Conservation (phyloP, 2,797 vertebrate species). For the Thaleichthys pacificus region DNA sequence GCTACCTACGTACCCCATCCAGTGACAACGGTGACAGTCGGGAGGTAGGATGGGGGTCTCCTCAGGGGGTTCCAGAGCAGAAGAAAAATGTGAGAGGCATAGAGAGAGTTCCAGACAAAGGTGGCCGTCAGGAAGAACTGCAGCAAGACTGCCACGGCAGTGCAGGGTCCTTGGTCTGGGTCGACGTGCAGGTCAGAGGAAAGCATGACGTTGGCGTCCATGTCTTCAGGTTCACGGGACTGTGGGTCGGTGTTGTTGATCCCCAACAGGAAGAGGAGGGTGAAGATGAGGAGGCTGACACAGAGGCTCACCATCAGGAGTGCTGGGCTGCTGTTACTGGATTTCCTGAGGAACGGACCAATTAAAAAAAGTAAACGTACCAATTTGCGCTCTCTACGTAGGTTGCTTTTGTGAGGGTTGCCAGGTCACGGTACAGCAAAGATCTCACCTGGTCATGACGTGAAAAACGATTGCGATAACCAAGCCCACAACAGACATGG, state of each 20-base stretch:
- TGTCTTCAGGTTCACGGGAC: accelerated
- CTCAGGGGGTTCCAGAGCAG: slow-evolving; percentile 51
- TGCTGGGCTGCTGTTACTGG: slow-evolving; percentile 44
- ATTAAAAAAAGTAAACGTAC: neutral
- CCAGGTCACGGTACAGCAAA: neutral
- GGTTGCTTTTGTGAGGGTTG: neutral
- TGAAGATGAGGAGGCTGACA: slow-evolving; percentile 72
- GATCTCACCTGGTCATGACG: slow-evolving; percentile 70
- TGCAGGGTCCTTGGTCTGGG: slow-evolving; percentile 44
- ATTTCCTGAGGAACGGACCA: slow-evolving; percentile 49
- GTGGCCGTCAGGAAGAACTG: slow-evolving; percentile 74
- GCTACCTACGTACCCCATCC: slow-evolving; percentile 69
- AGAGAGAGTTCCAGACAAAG: slow-evolving; percentile 72
- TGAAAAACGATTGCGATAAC: slow-evolving; percentile 69
- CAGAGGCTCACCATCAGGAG: slow-evolving; percentile 71
- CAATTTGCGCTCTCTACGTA: neutral
- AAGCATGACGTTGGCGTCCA: accelerated
- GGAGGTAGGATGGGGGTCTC: slow-evolving; percentile 57
- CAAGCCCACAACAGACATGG: slow-evolving; percentile 69
- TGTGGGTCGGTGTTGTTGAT: slow-evolving; percentile 57
- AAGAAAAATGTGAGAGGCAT: slow-evolving; percentile 61
- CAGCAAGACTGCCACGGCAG: slow-evolving; percentile 51
- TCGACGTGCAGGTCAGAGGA: neutral
- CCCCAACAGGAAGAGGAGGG: slow-evolving; percentile 74
- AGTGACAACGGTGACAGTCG: neutral